Conservation (phyloP, 2,888 invertebrate genomes). For the Drosophila stalkeri region DNA sequence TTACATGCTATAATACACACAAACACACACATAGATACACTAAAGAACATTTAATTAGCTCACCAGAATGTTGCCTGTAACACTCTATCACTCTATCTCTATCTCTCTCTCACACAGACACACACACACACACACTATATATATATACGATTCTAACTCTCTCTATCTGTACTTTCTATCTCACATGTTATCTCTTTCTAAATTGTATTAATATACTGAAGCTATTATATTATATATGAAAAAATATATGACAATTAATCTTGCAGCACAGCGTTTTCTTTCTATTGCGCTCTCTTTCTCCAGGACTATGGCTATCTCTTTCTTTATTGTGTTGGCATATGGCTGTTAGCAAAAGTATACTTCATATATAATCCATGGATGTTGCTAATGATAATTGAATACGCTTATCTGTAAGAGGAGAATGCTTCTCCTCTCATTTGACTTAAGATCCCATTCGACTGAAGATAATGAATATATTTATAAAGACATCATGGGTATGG, state of each 20-base stretch:
- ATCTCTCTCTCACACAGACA: not conserved
- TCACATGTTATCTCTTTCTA: slow-evolving; percentile 52
- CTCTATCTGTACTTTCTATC: slow-evolving; percentile 1
- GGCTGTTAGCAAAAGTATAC: not conserved
- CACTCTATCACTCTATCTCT: not conserved
- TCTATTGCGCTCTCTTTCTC: slow-evolving; percentile 8
- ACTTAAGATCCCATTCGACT: not conserved
- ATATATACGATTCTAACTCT: not conserved
- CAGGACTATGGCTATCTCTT: not conserved
- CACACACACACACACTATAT: slow-evolving; percentile 1
- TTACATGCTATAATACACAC: slow-evolving; percentile 17
- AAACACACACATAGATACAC: slow-evolving; percentile 2
- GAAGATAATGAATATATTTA: not conserved
- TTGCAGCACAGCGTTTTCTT: not conserved
- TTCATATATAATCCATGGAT: not conserved
- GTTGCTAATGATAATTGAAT: not conserved
- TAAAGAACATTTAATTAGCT: slow-evolving; percentile 26
- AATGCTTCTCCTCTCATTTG: not conserved
- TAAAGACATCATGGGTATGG: not conserved
- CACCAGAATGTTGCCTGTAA: slow-evolving; percentile 8
- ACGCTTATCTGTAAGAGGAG: not conserved
- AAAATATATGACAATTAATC: slow-evolving; percentile 61
- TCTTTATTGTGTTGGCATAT: not conserved
- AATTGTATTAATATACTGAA: slow-evolving; percentile 46
- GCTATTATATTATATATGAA: slow-evolving; percentile 44